Evolutionary conservation across 2,888 invertebrate genomes (phyloP).

Genomic region (Leptothorax acervorum): DNA sequence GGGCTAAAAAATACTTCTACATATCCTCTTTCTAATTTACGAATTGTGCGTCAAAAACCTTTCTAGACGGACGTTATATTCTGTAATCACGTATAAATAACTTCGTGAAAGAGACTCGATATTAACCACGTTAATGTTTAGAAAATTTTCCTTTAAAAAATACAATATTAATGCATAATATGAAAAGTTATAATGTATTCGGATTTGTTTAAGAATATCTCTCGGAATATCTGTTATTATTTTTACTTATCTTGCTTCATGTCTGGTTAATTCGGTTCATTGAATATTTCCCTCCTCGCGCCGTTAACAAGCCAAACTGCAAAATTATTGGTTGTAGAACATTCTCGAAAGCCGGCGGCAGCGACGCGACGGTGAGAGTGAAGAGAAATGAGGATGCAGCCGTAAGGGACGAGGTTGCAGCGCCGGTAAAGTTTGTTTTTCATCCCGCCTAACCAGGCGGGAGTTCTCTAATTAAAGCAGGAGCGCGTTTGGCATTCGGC

Average conservation of each 20-base stretch:
- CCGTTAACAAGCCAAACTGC: conserved; percentile 56
- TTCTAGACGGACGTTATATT: neutral
- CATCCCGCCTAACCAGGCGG: conserved; percentile 35
- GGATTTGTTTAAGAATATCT: neutral
- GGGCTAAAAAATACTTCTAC: neutral
- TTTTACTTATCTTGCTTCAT: neutral
- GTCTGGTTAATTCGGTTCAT: neutral
- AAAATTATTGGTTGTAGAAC: conserved; percentile 65
- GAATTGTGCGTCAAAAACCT: neutral
- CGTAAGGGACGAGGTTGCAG: conserved; percentile 23
- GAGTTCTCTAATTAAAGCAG: conserved; percentile 72
- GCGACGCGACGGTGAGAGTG: conserved; percentile 14
- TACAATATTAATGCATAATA: neutral
- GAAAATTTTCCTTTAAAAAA: neutral
- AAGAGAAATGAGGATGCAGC: conserved; percentile 1
- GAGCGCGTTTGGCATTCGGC: conserved; percentile 66
- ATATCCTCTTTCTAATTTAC: neutral
- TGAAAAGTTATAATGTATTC: conserved; percentile 8
- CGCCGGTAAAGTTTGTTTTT: conserved; percentile 66
- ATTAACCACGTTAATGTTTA: neutral
- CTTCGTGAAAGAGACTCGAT: neutral
- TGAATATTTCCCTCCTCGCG: conserved; percentile 37
- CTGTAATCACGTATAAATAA: neutral
- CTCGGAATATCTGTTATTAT: neutral
- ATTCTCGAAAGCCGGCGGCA: conserved; percentile 37